Percentiles rank a stretch among this genome's conserved stretches.
Evolutionary conservation across 2,797 vertebrate species (phyloP).

Genomic region (Morus bassanus): DNA sequence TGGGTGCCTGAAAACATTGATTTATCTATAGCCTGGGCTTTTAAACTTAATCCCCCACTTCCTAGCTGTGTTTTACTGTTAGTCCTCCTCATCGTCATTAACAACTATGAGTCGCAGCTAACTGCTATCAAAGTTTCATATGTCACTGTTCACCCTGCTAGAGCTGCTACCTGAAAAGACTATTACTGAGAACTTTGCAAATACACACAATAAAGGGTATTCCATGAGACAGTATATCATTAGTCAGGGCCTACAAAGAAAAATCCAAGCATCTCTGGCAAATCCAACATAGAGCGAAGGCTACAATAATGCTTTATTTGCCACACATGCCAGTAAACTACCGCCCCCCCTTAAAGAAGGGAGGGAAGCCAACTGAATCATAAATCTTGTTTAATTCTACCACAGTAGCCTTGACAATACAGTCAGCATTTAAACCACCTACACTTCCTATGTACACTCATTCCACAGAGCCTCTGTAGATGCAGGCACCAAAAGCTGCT

Average conservation of each 20-base stretch:
- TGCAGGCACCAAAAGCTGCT: not conserved
- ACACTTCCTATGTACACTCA: not conserved
- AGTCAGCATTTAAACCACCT: not conserved
- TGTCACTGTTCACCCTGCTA: not conserved
- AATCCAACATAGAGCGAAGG: not conserved
- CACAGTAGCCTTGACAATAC: constrained; percentile 13
- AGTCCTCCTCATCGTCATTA: not conserved
- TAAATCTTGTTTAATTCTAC: not conserved
- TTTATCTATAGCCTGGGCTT: not conserved
- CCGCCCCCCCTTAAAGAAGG: not conserved
- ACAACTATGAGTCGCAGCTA: not conserved
- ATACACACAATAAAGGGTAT: not conserved
- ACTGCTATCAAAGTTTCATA: not conserved
- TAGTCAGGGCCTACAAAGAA: not conserved
- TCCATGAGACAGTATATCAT: not conserved
- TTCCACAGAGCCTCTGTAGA: constrained; percentile 3
- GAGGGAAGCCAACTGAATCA: not conserved
- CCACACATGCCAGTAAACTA: not conserved
- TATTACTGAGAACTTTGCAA: not conserved
- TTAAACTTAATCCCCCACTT: not conserved
- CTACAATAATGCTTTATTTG: not conserved
- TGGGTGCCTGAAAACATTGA: not conserved
- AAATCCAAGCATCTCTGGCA: not conserved
- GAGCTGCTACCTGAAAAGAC: not conserved
- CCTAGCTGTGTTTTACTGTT: not conserved